Evolutionary conservation across 2,888 invertebrate species (phyloP).

Genomic region (Cephalotes varians): DNA sequence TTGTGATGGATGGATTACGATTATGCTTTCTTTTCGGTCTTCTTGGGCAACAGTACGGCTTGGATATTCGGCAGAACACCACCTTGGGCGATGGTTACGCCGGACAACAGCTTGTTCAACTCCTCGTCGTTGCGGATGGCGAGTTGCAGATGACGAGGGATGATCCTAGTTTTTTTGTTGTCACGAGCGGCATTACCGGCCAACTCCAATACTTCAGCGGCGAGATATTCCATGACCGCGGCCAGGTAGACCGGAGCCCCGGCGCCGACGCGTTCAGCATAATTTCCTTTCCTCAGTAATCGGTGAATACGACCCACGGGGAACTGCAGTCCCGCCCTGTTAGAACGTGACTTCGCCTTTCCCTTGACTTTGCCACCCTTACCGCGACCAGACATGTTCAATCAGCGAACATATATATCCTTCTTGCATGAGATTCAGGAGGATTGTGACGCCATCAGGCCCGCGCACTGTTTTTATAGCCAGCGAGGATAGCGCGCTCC

Average conservation of each 20-base stretch:
- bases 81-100: constrained; percentile 93
- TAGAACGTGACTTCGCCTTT: constrained; percentile 68
- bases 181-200: constrained; percentile 90
- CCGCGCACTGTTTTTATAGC: constrained; percentile 16
- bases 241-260: constrained; percentile 87
- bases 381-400: constrained; percentile 65
- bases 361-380: constrained; percentile 72
- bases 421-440: not conserved
- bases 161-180: constrained; percentile 89
- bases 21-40: constrained; percentile 86
- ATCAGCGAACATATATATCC: not conserved
- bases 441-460: not conserved
- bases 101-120: constrained; percentile 90
- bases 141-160: constrained; percentile 86
- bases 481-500: fast-evolving
- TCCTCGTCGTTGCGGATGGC: constrained; percentile 95
- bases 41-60: constrained; percentile 91
- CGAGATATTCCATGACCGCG: constrained; percentile 89
- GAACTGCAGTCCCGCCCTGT: constrained; percentile 88
- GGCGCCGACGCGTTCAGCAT: constrained; percentile 88
- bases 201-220: constrained; percentile 90
- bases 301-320: constrained; percentile 89
- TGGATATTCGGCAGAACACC: constrained; percentile 94
- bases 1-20: constrained; percentile 32
- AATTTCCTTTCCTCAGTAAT: constrained; percentile 88